Base-by-base conservation (phyloP, 1,140 invertebrate species). In the Palaemon carinicauda region DNA sequence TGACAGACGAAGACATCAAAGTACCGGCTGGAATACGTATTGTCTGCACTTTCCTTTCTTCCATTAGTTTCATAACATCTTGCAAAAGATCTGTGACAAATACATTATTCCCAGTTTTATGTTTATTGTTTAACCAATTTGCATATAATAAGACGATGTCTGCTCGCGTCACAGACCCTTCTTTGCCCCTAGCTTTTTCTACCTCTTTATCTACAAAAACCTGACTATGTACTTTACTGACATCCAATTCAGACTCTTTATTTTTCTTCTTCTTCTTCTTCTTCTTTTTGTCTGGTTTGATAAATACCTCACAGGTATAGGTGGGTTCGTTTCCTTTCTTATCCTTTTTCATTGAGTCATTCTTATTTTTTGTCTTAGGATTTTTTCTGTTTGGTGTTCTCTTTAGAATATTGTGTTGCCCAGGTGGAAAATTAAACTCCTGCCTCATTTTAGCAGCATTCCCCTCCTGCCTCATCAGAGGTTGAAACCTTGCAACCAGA, bases 1-100 rank as follows among this genome's bases (percentile, higher is more conserved):
- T 89, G 21, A 89, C 88, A 27, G 88, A 89, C 41, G 88, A 89
- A 3, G 88, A 89, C 88, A 89, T 89, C 10, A 89, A 77, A 54
- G 86, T 89, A 3, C 88, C 88, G 21, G 87, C 88, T 31, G 88
- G 88, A 5, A 89, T 85, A 15, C 88, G 80, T 27, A 89, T 81
- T 4, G 73, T 56, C 29, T 83, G 65, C 21, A 89, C 77, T 21
- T 84, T 74, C 53, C 88, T 80, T 27, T 87, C 82, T 12, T 54
- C 27, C 83, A 89, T 89, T 31, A 89, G 53, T 31, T 89, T 33
- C 52, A 87, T 82, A n/a, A 89, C 88, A 81, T 85, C 81, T 69
- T 80, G 83, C n/a, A 87, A 24, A 15, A 89, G 75, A 69, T 89
- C 88, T 54, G 87, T 89, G 41, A 89, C 88, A 82, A 89, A 89